phyloP scores from a whole-genome alignment of 2,888 invertebrate genomes.

The Morpho deidamia region DNA sequence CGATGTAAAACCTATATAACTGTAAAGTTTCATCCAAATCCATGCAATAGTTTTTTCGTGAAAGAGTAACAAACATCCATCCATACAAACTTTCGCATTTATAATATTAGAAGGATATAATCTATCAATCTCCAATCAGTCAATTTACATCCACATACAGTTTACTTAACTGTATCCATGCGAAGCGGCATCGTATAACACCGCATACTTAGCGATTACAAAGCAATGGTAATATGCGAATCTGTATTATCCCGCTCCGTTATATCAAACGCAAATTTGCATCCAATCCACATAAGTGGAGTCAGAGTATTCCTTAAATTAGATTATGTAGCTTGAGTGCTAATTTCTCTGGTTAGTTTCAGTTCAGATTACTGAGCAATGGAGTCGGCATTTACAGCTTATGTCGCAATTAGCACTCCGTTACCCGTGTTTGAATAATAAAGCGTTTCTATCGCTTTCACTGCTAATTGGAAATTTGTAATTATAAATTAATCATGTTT shows the following conservation, averaged over 20 bases:
- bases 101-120: too few species aligned
- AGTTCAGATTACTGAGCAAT: slow-evolving; percentile 19
- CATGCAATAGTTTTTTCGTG: too few species aligned
- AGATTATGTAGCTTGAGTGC: slow-evolving; percentile 19
- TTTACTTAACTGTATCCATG: not conserved
- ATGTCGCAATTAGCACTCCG: slow-evolving; percentile 17
- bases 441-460: slow-evolving; percentile 13
- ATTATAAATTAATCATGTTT: not conserved
- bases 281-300: slow-evolving; percentile 10
- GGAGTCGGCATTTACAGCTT: slow-evolving; percentile 14
- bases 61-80: too few species aligned
- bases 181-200: not conserved
- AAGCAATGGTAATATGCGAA: not conserved
- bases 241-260: not conserved
- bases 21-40: too few species aligned
- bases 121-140: too few species aligned
- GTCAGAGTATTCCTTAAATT: slow-evolving; percentile 18
- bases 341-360: slow-evolving; percentile 24
- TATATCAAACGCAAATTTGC: slow-evolving; percentile 3
- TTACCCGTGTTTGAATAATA: slow-evolving; percentile 21
- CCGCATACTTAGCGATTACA: not conserved
- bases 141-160: too few species aligned
- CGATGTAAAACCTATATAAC: too few species aligned
- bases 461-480: slow-evolving; percentile 17
- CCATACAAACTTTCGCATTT: too few species aligned